phyloP scores from a whole-genome alignment of 2,888 invertebrate genomes.

The Pheosia tremula region DNA sequence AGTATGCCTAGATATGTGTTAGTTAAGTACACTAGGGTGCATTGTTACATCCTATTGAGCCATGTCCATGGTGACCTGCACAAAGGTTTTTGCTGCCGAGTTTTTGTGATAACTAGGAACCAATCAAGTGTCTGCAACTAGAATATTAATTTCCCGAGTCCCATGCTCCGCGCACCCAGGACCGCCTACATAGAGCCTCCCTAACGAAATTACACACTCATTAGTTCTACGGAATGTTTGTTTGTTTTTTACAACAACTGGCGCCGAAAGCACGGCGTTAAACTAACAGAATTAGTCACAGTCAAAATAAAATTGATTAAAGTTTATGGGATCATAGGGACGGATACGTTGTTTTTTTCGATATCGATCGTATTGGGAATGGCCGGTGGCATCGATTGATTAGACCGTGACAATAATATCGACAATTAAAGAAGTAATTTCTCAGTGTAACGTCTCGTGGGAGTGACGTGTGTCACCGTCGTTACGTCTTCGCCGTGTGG shows the following conservation, averaged over 20 bases:
- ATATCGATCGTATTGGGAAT: constrained; percentile 35
- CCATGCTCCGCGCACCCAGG: constrained; percentile 38
- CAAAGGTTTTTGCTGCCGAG: background rate
- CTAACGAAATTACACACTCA: constrained; percentile 80
- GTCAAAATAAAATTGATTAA: constrained; percentile 58
- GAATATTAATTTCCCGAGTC: constrained; percentile 59
- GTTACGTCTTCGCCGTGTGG: constrained; percentile 37
- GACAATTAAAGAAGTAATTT: constrained; percentile 71
- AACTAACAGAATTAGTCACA: constrained; percentile 80
- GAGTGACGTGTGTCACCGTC: constrained; percentile 46
- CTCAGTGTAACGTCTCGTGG: constrained; percentile 61
- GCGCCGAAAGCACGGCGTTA: constrained; percentile 61
- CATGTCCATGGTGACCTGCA: too few relatives aligned
- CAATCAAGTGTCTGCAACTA: constrained; percentile 27
- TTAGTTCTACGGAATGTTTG: constrained; percentile 77
- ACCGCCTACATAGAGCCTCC: constrained; percentile 75
- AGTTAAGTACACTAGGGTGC: too few relatives aligned
- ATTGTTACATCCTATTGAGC: too few relatives aligned
- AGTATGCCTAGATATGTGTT: too few relatives aligned
- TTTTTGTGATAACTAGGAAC: background rate
- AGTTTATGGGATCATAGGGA: constrained; percentile 58
- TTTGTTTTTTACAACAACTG: constrained; percentile 74
- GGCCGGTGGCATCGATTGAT: constrained; percentile 42
- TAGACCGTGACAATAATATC: constrained; percentile 39
- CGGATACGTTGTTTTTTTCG: constrained; percentile 49